Evolutionary conservation across 2,797 vertebrate genomes (phyloP), one percentile per base, ranked within the genome.

Genomic region (Brachymystax lenok): DNA sequence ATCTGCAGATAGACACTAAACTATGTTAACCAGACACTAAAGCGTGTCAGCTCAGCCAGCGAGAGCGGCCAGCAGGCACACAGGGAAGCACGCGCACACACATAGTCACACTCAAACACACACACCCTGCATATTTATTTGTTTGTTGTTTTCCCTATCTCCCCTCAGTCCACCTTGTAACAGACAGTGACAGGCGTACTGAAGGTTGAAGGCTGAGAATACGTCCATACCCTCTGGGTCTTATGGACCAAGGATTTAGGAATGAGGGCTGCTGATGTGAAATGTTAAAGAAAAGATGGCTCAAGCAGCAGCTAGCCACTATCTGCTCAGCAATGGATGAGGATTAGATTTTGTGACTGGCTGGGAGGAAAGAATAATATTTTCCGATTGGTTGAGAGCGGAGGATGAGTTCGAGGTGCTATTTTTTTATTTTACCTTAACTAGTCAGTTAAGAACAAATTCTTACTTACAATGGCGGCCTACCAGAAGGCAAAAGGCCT

Each of bases 1-100:
- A 94, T 94, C 92, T 90, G 89, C 90, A 90, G 93, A 94, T 93
- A 90, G 80, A 59, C 83, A 71, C 76, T 86, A 91, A 91, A 93
- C 87, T 90, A 83, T 79, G 87, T 93, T 93, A 94, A 90, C 80
- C 77, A 87, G 84, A 92, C 87, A 90, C 86, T 90, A 87, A 92
- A 85, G 85, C 82, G 81, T 85, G 86, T 86, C 84, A 73, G 80
- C 71, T 69, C 80, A 24, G 54, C 79, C 86, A 51, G 71, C 72
- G 76, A 59, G 17, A 12, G 40, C 8, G 76, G 79, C 69, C 76
- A 69, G 75, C 28, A 19, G 79, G 86, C 83, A 64, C 80, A 59
- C 40, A 46, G 2, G 40, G 40, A 46, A 46, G 40, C 40, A 13
- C 10, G 40, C 10, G 40, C 40, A 46, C 10, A 46, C 10, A 13